A percentile compares a stretch with the other conserved stretches of the same genome.
These are phyloP conservation scores for Paracanthobrama guichenoti DNA, from an alignment of 2,113 vertebrate species.

Conservation along the genomic window DNA sequence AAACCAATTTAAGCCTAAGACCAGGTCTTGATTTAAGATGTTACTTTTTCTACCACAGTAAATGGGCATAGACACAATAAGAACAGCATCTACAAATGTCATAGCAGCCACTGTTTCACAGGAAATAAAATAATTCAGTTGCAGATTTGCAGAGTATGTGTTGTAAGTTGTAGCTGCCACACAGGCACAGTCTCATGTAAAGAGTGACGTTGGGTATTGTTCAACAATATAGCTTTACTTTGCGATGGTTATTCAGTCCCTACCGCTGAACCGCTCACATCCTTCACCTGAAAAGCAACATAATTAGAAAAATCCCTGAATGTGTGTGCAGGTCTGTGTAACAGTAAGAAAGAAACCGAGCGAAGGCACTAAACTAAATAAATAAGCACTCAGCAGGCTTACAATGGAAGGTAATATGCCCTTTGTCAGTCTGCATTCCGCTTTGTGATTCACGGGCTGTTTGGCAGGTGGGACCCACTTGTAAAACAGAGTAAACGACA, in stretches of 20 bases:
- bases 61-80: not conserved
- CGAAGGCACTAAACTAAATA: constrained; percentile 84
- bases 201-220: not conserved
- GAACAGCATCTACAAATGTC: constrained; percentile 1
- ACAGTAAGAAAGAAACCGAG: constrained; percentile 58
- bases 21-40: not conserved
- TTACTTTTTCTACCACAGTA: not conserved
- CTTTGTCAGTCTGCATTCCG: constrained; percentile 84
- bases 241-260: constrained; percentile 72
- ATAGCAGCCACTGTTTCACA: not conserved
- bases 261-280: constrained; percentile 79
- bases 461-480: constrained; percentile 86
- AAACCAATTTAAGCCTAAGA: not conserved
- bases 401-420: constrained; percentile 84
- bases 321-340: constrained; percentile 29
- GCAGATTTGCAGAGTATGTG: not conserved
- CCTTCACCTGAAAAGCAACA: constrained; percentile 80
- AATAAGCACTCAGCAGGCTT: constrained; percentile 85
- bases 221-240: constrained; percentile 26
- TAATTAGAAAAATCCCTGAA: constrained; percentile 81
- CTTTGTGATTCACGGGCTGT: constrained; percentile 84
- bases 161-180: not conserved
- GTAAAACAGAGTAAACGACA: constrained; percentile 71
- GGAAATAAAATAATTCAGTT: not conserved
- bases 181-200: not conserved